Evolutionary conservation across 2,888 invertebrate genomes (phyloP), one percentile per base, ranked within the genome.

Genomic region (Phengaris alcon): DNA sequence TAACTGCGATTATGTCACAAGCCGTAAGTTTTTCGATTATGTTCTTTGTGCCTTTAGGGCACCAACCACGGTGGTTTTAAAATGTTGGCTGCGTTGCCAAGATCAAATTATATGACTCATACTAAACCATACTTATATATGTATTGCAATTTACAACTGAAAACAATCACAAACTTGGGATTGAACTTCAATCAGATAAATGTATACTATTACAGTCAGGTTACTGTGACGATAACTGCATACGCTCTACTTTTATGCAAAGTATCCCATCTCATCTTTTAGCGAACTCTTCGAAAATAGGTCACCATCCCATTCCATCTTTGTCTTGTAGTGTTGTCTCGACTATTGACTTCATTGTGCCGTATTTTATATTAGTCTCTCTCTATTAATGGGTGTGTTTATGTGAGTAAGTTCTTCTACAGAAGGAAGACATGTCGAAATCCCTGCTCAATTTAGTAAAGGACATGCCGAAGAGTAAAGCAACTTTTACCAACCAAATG

Each of bases 261-360:
- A 64, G 64, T 64, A 13, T 64, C 5, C 64, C 64, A 64, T 44
- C 64, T 64, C 64, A 64, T 64, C 64, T 64, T 64, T 12, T 12
- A 64, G 64, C 64, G 64, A 64, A 12, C 35, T 64, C 35, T 64
- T 44, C 13, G 64, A 6, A 64, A 64, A 64, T 64, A 64, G 64
- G 64, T 64, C 64, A 35, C 64, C 35, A 64, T 64, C 35, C 35
- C 22, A 22, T 64, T 12, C 35, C 15, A 44, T 64, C 64, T 64
- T 59, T 59, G 35, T 64, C 64, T 44, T 15, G 10, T 9, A 22
- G 59, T 10, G 59, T 9, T 22, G 22, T 59, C 59, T 22, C 22
- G 10, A 9, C 15, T 8, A 7, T 8, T 9, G 57, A n/a, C 57
- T 57, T 57, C 15, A 57, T 57, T 57, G 57, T 57, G 57, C 9